Evolutionary conservation across 2,797 vertebrate species (phyloP).

Genomic region (Trematomus bernacchii): DNA sequence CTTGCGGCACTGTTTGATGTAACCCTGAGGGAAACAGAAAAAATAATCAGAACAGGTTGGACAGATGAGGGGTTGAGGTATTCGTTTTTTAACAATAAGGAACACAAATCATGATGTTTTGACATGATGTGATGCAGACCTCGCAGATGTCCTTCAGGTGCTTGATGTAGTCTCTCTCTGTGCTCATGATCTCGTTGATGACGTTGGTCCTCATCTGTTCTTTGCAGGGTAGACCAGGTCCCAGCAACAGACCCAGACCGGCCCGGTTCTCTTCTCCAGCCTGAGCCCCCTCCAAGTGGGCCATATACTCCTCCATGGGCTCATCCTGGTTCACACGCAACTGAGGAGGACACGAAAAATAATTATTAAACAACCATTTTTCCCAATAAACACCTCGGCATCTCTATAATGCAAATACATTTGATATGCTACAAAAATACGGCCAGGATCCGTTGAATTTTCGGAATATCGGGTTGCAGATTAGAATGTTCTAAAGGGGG

Average conservation of each 20-base stretch:
- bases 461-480: too few species aligned
- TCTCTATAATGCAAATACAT: too few species aligned
- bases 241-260: conserved; percentile 77
- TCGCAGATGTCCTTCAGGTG: conserved; percentile 97
- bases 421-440: too few species aligned
- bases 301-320: conserved; percentile 89
- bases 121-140: conserved; percentile 78
- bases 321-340: conserved; percentile 98
- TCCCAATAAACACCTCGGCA: too few species aligned
- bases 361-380: too few species aligned
- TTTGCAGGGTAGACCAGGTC: conserved; percentile 91
- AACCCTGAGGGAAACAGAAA: conserved; percentile 84
- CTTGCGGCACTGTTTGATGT: conserved; percentile 96
- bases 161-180: conserved; percentile 97
- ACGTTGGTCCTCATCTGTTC: conserved; percentile 98
- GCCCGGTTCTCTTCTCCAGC: conserved; percentile 75
- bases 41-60: not conserved
- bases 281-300: conserved; percentile 82
- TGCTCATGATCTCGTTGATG: conserved; percentile 97
- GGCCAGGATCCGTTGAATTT: too few species aligned
- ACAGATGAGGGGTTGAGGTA: too few species aligned
- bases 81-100: not conserved
- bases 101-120: not conserved
- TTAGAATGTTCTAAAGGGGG: too few species aligned
- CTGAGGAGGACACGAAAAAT: conserved; percentile 55